phyloP scores from a whole-genome alignment of 2,888 invertebrate genomes.

The Agrotis segetum region DNA sequence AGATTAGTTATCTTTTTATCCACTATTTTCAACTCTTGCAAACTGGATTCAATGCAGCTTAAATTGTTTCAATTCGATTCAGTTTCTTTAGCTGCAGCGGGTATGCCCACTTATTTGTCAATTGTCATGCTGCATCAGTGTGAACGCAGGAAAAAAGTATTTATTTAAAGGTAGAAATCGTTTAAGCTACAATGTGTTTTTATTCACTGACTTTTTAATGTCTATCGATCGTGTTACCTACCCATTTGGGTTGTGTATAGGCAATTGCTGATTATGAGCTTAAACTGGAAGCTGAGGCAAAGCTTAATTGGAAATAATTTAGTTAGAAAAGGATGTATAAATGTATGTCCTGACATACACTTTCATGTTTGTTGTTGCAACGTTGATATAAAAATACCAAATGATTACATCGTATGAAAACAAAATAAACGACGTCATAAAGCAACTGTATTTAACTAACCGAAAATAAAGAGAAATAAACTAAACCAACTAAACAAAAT shows the following conservation, averaged over 20 bases:
- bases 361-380: too few species aligned
- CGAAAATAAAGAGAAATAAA: not conserved
- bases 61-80: slow-evolving; percentile 18
- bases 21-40: not conserved
- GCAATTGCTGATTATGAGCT: too few species aligned
- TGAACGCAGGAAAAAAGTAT: slow-evolving; percentile 5
- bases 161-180: slow-evolving; percentile 19
- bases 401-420: not conserved
- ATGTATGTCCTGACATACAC: too few species aligned
- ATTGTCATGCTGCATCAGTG: slow-evolving; percentile 18
- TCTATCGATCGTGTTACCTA: not conserved
- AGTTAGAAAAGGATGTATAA: too few species aligned
- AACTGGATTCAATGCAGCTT: slow-evolving; percentile 9
- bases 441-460: not conserved
- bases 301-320: too few species aligned
- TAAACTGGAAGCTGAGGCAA: too few species aligned
- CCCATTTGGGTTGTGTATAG: too few species aligned
- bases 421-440: not conserved
- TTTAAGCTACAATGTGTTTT: slow-evolving; percentile 7
- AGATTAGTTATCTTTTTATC: not conserved
- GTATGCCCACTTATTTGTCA: slow-evolving; percentile 12
- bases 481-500: not conserved
- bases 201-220: not conserved
- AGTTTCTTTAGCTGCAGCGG: not conserved
- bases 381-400: too few species aligned